Evolutionary conservation across 2,888 invertebrate species (phyloP), one percentile per base, ranked within the genome.

Genomic region (Hirtodrosophila cameraria): DNA sequence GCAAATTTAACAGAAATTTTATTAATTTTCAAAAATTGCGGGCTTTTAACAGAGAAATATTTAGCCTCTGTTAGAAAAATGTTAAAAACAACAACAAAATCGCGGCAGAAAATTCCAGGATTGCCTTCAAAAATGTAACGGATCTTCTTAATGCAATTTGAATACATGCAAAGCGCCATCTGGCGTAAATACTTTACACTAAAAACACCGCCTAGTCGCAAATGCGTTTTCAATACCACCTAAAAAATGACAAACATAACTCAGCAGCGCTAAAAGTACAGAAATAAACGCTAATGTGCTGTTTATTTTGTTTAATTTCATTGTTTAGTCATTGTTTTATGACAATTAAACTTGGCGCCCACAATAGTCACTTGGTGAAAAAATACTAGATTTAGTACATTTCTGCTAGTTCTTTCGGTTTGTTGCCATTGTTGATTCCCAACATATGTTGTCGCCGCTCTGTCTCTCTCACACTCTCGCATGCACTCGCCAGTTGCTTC

Each of bases 381-480:
- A 9, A 49, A 45, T 31, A 30, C 41, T n/a, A 15, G 4, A 12
- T 41, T 48, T 33, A 13, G 46, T 2, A 2, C 1, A 38, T 54
- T 54, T 46, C 1, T 11, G 12, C 18, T 20, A 4, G 4, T 35
- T 25, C 9, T 59, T 65, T 43, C n/a, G 27, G 69, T 60, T 72
- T 60, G 45, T 54, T 48, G 30, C 4, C 8, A n/a, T 6, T 27
- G 7, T 20, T 36, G 13, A n/a, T 25, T 55, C 9, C 18, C 7
- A 58, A 50, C 53, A 64, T 45, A 54, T 65, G 65, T 59, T 49
- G 27, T 16, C 20, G 27, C 33, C 30, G 12, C 49, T 39, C 45
- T 41, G 48, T 23, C 15, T 41, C 52, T 23, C 15, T 33, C 16
- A 9, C 31, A 20, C 31, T 63, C 57, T 63, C 33, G 16, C 39